These are phyloP conservation scores for Budorcas taxicolor DNA, from an alignment of 2,113 vertebrate genomes.

Conservation along the genomic window DNA sequence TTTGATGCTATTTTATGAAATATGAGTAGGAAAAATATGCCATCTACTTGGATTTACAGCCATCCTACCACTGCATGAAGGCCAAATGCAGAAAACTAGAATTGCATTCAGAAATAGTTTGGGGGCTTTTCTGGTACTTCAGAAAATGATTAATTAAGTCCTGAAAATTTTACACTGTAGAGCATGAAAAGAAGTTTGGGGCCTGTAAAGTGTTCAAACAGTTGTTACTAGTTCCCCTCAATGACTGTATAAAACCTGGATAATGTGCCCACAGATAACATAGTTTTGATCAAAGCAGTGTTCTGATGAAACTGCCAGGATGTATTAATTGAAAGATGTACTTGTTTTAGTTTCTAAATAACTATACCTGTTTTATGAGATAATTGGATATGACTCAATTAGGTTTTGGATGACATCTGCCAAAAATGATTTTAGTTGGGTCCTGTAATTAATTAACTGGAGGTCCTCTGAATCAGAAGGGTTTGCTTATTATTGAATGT, in stretches of 20 bases:
- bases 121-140: background rate
- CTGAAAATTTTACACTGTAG: background rate
- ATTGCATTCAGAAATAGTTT: background rate
- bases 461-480: constrained; percentile 4
- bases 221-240: background rate
- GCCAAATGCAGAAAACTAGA: background rate
- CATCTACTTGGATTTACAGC: background rate
- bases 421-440: constrained; percentile 61
- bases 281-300: constrained; percentile 35
- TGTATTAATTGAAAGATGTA: constrained; percentile 48
- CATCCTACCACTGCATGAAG: background rate
- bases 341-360: constrained; percentile 56
- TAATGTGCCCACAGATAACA: constrained; percentile 3
- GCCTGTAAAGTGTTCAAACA: background rate
- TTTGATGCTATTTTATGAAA: background rate
- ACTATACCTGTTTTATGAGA: constrained; percentile 58
- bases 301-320: constrained; percentile 17
- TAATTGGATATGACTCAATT: constrained; percentile 59
- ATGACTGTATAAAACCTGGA: background rate
- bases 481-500: background rate
- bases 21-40: background rate
- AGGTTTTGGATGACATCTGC: constrained; percentile 44
- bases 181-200: background rate
- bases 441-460: constrained; percentile 47
- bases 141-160: constrained; percentile 24